Base-by-base conservation (phyloP, 1,140 invertebrate species). In the Drosophila suzukii region DNA sequence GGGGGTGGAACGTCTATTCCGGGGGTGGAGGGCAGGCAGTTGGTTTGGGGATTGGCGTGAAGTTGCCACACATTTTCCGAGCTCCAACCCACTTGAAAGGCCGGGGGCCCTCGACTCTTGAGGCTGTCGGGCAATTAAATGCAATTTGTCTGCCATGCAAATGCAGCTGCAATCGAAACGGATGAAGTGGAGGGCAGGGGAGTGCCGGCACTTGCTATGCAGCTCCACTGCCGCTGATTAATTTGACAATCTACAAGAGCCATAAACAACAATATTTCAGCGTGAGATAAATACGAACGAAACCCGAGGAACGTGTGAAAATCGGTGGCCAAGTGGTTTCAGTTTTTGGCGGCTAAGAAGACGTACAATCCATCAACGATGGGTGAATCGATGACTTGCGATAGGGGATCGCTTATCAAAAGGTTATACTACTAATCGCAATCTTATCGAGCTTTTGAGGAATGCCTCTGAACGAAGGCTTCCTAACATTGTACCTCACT, bases 121-220 rank as follows among this genome's bases (percentile, higher is more conserved):
- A 56, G 79, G 53, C 62, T 88, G 66, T 83, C 71, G 53, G 58
- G 82, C 79, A 88, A 86, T 86, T 88, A 79, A 86, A 55, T 76
- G 83, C 83, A 82, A 82, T 88, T 88, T 82, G 82, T 78, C 71
- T 62, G 44, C 57, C 50, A 70, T 59, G 54, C 74, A 74, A 71
- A 76, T 80, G 34, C 58, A 59, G 43, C 47, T 55, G 50, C 70
- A 56, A 20, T 55, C 47, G 13, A 60, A 51, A 17, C 7, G 55
- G 55, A 41, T 50, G 43, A 38, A 34, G 54, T 15, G 32, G 58
- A 6, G 44, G 24, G 3, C 30, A 24, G 43, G 57, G 43, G 36
- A 24, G 54, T 17, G 15, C 32, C 24, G 44, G 20, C 24, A 72
- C 53, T 76, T 75, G 53, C 49, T 46, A 61, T 61, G 43, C 79